Conservation (phyloP, 1,140 invertebrate genomes). For the Ruditapes philippinarum region DNA sequence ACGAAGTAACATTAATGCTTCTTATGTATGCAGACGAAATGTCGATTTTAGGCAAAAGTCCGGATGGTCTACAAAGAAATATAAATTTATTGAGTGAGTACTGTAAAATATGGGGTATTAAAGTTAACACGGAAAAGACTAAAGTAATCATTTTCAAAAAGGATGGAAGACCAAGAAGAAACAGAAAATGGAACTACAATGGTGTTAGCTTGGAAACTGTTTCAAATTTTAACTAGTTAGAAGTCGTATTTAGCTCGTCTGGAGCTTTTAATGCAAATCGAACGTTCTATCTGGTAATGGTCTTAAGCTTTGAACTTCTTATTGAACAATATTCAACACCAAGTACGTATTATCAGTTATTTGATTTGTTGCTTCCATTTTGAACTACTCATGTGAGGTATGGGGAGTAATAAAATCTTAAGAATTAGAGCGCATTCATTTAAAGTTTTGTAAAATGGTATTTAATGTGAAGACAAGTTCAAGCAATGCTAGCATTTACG, state of each 20-base stretch:
- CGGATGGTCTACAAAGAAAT: background rate
- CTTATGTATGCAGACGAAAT: conserved; percentile 44
- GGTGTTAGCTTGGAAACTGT: conserved; percentile 36
- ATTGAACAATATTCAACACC: conserved; percentile 20
- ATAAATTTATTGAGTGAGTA: conserved; percentile 24
- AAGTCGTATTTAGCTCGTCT: background rate
- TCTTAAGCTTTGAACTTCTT: background rate
- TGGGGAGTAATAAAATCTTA: conserved; percentile 36
- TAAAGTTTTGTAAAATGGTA: conserved; percentile 42
- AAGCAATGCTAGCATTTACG: conserved; percentile 14
- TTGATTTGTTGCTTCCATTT: conserved; percentile 51
- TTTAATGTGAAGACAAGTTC: conserved; percentile 1
- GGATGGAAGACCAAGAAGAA: conserved; percentile 16
- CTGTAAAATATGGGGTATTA: conserved; percentile 9
- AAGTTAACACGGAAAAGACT: conserved; percentile 15
- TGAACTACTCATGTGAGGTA: conserved; percentile 42
- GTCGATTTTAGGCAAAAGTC: background rate
- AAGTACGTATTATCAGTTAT: conserved; percentile 1
- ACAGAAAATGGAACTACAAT: conserved; percentile 57
- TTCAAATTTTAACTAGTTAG: conserved; percentile 55
- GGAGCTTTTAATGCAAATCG: background rate
- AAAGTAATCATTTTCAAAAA: conserved; percentile 54
- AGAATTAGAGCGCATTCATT: conserved; percentile 55
- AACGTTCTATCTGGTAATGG: conserved; percentile 12
- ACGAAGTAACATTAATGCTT: conserved; percentile 39